Base-by-base conservation (phyloP, 2,113 vertebrate genomes). In the Aptenodytes forsteri region DNA sequence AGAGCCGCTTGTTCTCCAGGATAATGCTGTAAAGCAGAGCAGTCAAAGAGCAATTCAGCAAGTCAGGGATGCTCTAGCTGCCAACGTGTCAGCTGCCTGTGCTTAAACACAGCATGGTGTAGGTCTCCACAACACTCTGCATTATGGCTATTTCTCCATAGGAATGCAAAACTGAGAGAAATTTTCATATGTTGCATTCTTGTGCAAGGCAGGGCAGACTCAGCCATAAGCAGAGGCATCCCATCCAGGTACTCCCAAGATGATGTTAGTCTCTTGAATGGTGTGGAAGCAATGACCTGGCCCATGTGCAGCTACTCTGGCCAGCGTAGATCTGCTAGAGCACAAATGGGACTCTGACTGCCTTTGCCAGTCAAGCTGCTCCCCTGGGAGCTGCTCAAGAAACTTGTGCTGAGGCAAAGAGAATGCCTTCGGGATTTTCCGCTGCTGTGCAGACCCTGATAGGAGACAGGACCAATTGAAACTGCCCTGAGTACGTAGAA, bases 251-350 rank as follows among this genome's bases (percentile, higher is more conserved):
- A 38, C 9, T 86, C 19, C 13, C 25, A 61, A 83, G 27, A 21
- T 6, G 12, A 20, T 14, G 4, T 32, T 25, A 29, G 17, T 44
- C 22, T 79, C 61, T 47, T 18, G 56, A 61, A 71, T 72, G 6
- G 18, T 44, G 26, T 72, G 40, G 38, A 49, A 79, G 55, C 9
- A 14, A 32, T 21, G n/a, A 25, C 50, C 30, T 49, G 49, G 32
- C 18, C 25, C 3, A 2, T 0, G 1, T 56, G 10, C 40, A 50
- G 8, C 17, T 83, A 26, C 30, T 47, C 14, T 0, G 2, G 55
- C 36, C 81, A 58, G 50, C 4, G 3, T 1, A 0, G n/a, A 17
- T 47, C 6, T 1, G 8, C 67, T 38, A 16, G 22, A 42, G 22
- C 2, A 13, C 36, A 70, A 42, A 8, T n/a, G 18, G 18, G 20